Conservation (phyloP, 1,140 invertebrate genomes). For the Galleria mellonella region DNA sequence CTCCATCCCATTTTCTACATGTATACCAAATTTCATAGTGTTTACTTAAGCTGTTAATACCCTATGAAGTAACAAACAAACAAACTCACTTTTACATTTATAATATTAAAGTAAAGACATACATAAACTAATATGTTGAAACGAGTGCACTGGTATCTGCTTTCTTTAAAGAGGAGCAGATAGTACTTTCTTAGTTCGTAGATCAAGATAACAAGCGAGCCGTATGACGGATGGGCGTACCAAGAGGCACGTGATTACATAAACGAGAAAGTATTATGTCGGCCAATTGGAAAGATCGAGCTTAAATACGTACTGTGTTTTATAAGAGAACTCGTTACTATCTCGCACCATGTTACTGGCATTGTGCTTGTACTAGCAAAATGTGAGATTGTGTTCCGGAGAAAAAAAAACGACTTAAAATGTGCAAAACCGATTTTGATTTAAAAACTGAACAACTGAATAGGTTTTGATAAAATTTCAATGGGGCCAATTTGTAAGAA, state of each 20-base stretch:
- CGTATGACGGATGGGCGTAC: constrained; percentile 38
- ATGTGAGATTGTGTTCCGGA: too few relatives aligned
- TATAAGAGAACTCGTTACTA: constrained; percentile 7
- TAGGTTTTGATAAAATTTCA: too few relatives aligned
- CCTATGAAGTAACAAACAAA: too few relatives aligned
- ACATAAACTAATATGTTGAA: neutral
- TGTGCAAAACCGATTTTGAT: too few relatives aligned
- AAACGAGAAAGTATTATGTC: constrained; percentile 48
- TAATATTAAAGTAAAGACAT: too few relatives aligned
- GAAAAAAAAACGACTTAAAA: too few relatives aligned
- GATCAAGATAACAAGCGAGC: constrained; percentile 40
- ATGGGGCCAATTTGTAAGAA: too few relatives aligned
- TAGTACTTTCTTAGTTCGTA: constrained; percentile 34
- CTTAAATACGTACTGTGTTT: constrained; percentile 16
- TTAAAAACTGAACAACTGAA: too few relatives aligned
- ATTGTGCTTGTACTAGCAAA: neutral
- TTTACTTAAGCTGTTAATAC: too few relatives aligned
- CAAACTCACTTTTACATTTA: too few relatives aligned
- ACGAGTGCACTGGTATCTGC: constrained; percentile 13
- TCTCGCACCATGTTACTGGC: constrained; percentile 4
- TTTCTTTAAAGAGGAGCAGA: constrained; percentile 26
- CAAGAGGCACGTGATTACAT: constrained; percentile 43
- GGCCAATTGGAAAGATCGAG: constrained; percentile 30
- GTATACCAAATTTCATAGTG: too few relatives aligned
- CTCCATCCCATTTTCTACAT: too few relatives aligned